A percentile compares a stretch with the other conserved stretches of the same genome.
These are phyloP conservation scores for Distichodus sexfasciatus DNA, from an alignment of 2,797 vertebrate species.

Conservation along the genomic window DNA sequence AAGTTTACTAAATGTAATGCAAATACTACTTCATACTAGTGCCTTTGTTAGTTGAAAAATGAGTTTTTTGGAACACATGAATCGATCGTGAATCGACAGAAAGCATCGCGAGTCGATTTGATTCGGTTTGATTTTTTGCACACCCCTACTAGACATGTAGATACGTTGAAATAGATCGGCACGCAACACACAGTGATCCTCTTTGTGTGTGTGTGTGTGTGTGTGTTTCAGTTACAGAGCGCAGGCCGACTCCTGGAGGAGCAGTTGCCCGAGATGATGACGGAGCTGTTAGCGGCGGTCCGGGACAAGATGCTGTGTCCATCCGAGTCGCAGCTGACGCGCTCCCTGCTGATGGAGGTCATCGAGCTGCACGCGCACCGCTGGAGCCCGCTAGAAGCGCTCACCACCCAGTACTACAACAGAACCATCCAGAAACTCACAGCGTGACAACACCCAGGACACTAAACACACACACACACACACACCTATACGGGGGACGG, in stretches of 20 bases:
- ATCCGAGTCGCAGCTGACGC: constrained; percentile 89
- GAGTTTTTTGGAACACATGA: no score
- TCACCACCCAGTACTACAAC: constrained; percentile 98
- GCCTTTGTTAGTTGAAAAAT: no score
- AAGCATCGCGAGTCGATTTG: no score
- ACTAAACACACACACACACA: constrained; percentile 41
- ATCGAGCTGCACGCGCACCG: constrained; percentile 95
- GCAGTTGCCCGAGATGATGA: constrained; percentile 98
- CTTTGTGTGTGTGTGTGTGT: neutral
- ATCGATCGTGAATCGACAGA: no score
- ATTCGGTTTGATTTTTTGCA: no score
- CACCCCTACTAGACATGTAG: no score
- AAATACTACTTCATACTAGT: no score
- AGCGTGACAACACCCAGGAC: constrained; percentile 76
- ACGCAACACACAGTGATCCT: neutral
- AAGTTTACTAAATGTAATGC: no score
- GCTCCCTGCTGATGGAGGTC: constrained; percentile 97
- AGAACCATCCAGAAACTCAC: constrained; percentile 98
- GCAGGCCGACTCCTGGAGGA: constrained; percentile 92
- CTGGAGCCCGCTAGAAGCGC: constrained; percentile 92
- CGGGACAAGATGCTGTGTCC: constrained; percentile 98
- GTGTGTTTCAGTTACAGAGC: constrained; percentile 85
- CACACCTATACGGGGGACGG: neutral
- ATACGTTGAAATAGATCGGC: no score
- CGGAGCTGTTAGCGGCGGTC: constrained; percentile 85